Conservation (phyloP, 1,140 invertebrate genomes). For the Ceratosolen fusciceps region DNA sequence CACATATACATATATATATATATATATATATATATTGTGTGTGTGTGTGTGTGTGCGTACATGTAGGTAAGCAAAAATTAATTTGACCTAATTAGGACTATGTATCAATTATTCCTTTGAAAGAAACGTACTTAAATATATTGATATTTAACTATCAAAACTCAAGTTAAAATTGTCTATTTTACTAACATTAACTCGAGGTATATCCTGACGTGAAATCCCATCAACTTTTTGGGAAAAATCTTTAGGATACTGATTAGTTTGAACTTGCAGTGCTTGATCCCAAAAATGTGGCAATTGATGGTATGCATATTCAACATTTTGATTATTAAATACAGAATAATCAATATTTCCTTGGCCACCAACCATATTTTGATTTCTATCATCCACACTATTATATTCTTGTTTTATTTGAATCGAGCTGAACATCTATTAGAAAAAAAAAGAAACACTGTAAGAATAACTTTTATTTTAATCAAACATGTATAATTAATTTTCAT, state of each 20-base stretch:
- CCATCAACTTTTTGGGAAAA: slow-evolving; percentile 61
- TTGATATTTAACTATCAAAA: background rate
- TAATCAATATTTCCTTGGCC: slow-evolving; percentile 59
- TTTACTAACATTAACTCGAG: slow-evolving; percentile 56
- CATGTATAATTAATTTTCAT: background rate
- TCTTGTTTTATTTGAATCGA: slow-evolving; percentile 69
- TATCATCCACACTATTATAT: slow-evolving; percentile 63
- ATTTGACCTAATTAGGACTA: slow-evolving; percentile 19
- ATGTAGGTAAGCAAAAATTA: no score
- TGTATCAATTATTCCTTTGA: background rate
- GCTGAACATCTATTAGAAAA: slow-evolving; percentile 66
- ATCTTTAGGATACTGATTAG: slow-evolving; percentile 62
- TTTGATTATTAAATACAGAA: slow-evolving; percentile 65
- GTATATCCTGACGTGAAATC: slow-evolving; percentile 56
- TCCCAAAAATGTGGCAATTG: slow-evolving; percentile 68
- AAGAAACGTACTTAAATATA: background rate
- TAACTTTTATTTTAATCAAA: background rate
- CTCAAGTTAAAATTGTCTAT: background rate
- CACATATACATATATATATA: no score
- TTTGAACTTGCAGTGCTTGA: slow-evolving; percentile 60
- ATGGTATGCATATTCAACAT: slow-evolving; percentile 67
- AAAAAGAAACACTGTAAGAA: background rate
- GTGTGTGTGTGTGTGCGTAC: no score
- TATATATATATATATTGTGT: no score
- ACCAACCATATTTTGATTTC: slow-evolving; percentile 56